Conservation (phyloP, 2,113 vertebrate genomes). For the Pagrus major region DNA sequence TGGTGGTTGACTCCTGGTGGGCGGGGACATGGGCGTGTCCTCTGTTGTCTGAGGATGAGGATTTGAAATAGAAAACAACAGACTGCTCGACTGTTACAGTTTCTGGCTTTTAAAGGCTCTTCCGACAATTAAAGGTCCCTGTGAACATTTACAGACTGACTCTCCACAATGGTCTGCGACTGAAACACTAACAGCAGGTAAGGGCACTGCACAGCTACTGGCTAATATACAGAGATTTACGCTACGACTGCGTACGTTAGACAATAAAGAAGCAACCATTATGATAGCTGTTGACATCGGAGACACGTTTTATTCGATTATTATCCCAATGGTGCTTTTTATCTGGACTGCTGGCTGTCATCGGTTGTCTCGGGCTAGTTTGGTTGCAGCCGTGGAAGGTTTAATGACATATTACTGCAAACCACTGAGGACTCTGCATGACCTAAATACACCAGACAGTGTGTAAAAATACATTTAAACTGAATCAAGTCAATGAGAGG, state of each 20-base stretch:
- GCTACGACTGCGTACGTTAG: not conserved
- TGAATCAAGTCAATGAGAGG: not conserved
- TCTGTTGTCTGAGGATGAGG: slow-evolving; percentile 46
- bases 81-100: not conserved
- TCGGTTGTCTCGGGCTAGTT: not conserved
- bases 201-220: slow-evolving; percentile 19
- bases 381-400: not conserved
- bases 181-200: slow-evolving; percentile 53
- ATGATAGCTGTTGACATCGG: not conserved
- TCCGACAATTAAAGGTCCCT: not conserved
- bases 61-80: slow-evolving; percentile 69
- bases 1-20: slow-evolving; percentile 38
- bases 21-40: slow-evolving; percentile 31
- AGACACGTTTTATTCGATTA: not conserved
- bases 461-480: not conserved
- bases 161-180: slow-evolving; percentile 5
- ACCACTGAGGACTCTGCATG: not conserved
- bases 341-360: not conserved
- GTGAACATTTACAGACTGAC: not conserved
- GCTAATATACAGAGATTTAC: not conserved
- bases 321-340: not conserved
- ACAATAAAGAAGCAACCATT: not conserved
- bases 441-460: not conserved
- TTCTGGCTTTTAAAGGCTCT: too few relatives aligned
- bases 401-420: not conserved